Base-by-base conservation (phyloP, 2,113 vertebrate genomes). In the Tetrax tetrax region DNA sequence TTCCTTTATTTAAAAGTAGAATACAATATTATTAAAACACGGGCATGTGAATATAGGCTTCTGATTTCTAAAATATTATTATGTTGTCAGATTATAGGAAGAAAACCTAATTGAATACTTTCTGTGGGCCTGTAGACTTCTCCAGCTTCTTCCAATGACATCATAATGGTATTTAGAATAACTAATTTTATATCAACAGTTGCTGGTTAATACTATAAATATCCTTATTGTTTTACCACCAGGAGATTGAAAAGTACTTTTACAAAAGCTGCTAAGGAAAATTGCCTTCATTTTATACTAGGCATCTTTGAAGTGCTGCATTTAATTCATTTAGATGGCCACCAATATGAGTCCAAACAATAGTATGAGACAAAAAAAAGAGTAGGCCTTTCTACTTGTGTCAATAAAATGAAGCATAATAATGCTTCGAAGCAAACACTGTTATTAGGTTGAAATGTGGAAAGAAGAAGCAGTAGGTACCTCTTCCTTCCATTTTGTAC, bases 1-100 rank as follows among this genome's bases (percentile, higher is more conserved):
- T 91, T 76, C 85, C 86, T 78, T 89, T 90, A 71, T 83, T 94
- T 87, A 41, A 77, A 96, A 94, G 57, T 35, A 88, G 31, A 90
- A 89, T 54, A 48, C 2, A 45, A 14, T 92, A 41, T 35, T 81
- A 27, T 74, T 92, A 56, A 88, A 92, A 76, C 31, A 38, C 11
- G 9, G 4, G 3, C 19, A 57, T 91, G 35, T 64, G 31, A 65
- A 47, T 76, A 80, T 7, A 47, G n/a, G 13, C 16, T 85, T 63
- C 51, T 74, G 60, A 84, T 63, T 75, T 90, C 45, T 84, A 37
- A 89, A 87, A 56, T 60, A 31, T 10, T 56, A 35, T 74, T 14
- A 24, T 69, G 22, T 28, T 89, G 28, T 7, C 20, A 48, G 4
- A 54, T 71, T 78, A 28, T 12, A 37, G 14, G 60, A 45, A 76